These are phyloP conservation scores for Tryphoninae sp. DNA, from an alignment of 2,888 invertebrate species.

Conservation along the genomic window DNA sequence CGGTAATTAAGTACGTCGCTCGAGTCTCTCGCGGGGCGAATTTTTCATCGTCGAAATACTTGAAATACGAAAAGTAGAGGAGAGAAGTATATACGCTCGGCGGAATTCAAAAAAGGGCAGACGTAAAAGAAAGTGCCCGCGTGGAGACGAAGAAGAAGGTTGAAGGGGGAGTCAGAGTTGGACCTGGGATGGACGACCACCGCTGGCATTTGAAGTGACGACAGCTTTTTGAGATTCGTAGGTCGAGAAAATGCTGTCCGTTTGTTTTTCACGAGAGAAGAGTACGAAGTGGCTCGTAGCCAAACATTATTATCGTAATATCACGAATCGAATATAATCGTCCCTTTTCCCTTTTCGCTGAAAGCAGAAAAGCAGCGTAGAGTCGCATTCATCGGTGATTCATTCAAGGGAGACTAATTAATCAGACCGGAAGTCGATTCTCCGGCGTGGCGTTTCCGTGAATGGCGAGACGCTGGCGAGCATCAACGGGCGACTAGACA, in stretches of 20 bases:
- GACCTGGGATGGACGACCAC: slow-evolving; percentile 54
- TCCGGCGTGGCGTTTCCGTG: slow-evolving; percentile 51
- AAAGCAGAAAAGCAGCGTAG: too few species aligned
- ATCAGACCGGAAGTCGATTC: slow-evolving; percentile 60
- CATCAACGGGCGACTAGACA: slow-evolving; percentile 38
- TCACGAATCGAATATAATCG: not conserved
- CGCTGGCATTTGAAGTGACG: slow-evolving; percentile 50
- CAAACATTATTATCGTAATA: slow-evolving; percentile 20
- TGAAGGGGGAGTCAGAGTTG: slow-evolving; percentile 3
- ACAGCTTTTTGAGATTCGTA: slow-evolving; percentile 22
- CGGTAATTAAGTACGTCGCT: slow-evolving; percentile 38
- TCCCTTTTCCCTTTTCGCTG: not conserved
- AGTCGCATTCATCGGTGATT: slow-evolving; percentile 34
- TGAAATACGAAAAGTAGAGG: slow-evolving; percentile 1
- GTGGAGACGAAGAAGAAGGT: not conserved
- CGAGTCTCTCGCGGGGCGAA: slow-evolving; percentile 15
- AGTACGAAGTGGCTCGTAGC: slow-evolving; percentile 3
- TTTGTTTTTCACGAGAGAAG: not conserved
- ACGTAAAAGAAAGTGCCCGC: not conserved
- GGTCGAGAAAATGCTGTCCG: not conserved
- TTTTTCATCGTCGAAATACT: slow-evolving; percentile 40
- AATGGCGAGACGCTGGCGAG: slow-evolving; percentile 28
- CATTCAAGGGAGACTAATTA: slow-evolving; percentile 50
- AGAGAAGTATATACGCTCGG: slow-evolving; percentile 11
- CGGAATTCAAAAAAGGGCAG: slow-evolving; percentile 15